Evolutionary conservation across 2,888 invertebrate genomes (phyloP), one percentile per base, ranked within the genome.

Genomic region (Timandra comae): DNA sequence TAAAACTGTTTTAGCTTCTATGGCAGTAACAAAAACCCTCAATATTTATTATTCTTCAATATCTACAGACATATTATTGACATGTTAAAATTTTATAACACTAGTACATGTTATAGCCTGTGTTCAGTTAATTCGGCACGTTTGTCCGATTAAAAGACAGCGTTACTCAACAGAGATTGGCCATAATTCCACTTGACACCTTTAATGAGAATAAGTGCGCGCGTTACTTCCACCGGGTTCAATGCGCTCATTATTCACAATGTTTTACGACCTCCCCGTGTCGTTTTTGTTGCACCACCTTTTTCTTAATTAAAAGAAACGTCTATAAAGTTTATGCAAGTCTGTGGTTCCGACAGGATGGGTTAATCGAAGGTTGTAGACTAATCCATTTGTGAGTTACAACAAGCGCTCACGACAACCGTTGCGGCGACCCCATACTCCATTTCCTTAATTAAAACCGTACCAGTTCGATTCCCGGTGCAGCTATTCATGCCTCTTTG

Each of bases 341-440:
- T 20, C 9, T 7, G 23, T 23, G 23, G 23, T 23, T 8, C 7
- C 8, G n/a, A 5, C 8, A 24, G 24, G 24, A 5, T 11, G 24
- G 11, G 24, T 24, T 24, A 24, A 24, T 24, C 24, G 24, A 24
- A 33, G 63, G 62, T 61, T 52, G 56, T 63, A 66, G 63, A 71
- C 74, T 73, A 81, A 80, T 81, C 80, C 77, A 80, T 79, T 81
- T 80, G 76, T 64, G 59, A 64, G 58, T 60, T 52, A 52, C 51
- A 42, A 38, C 42, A 46, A 48, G 46, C 53, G 52, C 44, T 58
- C 58, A 50, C 52, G 48, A 48, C 47, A 48, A 44, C 44, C 57
- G 52, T 52, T 52, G 49, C 42, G 30, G 33, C 23, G 12, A 29
- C 40, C 46, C 38, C 41, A 34, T 43, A 56, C 41, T 57, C 75